Conservation (phyloP, 2,797 vertebrate species). For the Sebastolobus altivelis region DNA sequence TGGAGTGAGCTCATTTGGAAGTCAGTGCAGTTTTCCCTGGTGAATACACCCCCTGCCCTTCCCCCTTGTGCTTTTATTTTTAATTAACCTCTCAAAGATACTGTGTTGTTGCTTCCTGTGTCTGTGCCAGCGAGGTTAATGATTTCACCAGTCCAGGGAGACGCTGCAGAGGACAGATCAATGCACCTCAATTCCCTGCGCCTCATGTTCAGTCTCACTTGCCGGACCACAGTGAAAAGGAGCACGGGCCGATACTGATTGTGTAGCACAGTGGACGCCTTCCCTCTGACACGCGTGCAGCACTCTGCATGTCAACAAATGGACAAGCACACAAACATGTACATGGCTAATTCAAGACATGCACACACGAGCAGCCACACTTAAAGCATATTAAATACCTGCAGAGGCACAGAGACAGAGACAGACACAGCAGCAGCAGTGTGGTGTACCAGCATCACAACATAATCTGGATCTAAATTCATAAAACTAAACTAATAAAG, state of each 20-base stretch:
- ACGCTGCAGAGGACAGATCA: conserved; percentile 85
- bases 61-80: conserved; percentile 83
- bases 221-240: conserved; percentile 81
- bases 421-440: background rate
- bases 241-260: conserved; percentile 72
- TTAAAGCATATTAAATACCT: conserved; percentile 35
- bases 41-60: conserved; percentile 73
- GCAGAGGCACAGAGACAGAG: conserved; percentile 12
- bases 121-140: conserved; percentile 88
- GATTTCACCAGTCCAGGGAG: conserved; percentile 85
- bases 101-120: conserved; percentile 85
- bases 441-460: background rate
- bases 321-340: conserved; percentile 33
- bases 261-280: conserved; percentile 42
- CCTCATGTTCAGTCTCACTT: conserved; percentile 82
- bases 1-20: conserved; percentile 83
- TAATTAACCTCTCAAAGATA: conserved; percentile 91
- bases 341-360: conserved; percentile 34
- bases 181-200: conserved; percentile 86
- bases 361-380: conserved; percentile 4
- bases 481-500: background rate
- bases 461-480: background rate
- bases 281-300: conserved; percentile 36
- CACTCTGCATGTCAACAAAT: conserved; percentile 53
- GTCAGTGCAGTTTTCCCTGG: conserved; percentile 80